A percentile compares a stretch with the other conserved stretches of the same genome.
Conservation (phyloP, 2,888 invertebrate species). For the Chrysina gloriosa region DNA sequence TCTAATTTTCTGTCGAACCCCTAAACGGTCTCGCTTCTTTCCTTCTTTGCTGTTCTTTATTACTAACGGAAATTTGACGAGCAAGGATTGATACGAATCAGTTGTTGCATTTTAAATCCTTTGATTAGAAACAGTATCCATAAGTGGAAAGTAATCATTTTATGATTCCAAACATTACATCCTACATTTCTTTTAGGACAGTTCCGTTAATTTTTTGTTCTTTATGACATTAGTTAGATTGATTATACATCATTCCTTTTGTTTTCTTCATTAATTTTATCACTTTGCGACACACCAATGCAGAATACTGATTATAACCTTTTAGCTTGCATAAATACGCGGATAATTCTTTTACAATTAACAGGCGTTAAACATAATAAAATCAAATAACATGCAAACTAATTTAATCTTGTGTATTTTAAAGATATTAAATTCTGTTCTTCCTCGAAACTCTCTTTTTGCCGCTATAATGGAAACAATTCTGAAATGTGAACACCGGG, state of each 20-base stretch:
- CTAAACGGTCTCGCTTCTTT: conserved; percentile 11
- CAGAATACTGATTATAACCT: too few relatives aligned
- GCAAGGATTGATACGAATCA: not conserved
- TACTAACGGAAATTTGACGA: conserved; percentile 7
- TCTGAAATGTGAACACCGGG: conserved; percentile 26
- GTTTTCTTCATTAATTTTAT: too few relatives aligned
- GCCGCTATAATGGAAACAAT: conserved; percentile 15
- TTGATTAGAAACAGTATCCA: too few relatives aligned
- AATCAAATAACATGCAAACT: not conserved
- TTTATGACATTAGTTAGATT: too few relatives aligned
- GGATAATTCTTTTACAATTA: not conserved
- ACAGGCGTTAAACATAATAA: not conserved
- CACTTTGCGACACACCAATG: too few relatives aligned
- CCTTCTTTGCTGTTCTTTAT: conserved; percentile 9
- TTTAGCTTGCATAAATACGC: not conserved
- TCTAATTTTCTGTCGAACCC: conserved; percentile 32
- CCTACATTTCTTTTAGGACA: too few relatives aligned
- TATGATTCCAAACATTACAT: too few relatives aligned
- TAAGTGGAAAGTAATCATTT: too few relatives aligned
- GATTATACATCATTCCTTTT: too few relatives aligned
- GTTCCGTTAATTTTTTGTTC: too few relatives aligned
- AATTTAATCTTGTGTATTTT: not conserved
- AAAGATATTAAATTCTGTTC: conserved; percentile 9
- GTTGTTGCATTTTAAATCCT: too few relatives aligned
- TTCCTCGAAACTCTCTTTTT: conserved; percentile 13